Base-by-base conservation (phyloP, 2,888 invertebrate genomes). In the Coecobrya sp. region DNA sequence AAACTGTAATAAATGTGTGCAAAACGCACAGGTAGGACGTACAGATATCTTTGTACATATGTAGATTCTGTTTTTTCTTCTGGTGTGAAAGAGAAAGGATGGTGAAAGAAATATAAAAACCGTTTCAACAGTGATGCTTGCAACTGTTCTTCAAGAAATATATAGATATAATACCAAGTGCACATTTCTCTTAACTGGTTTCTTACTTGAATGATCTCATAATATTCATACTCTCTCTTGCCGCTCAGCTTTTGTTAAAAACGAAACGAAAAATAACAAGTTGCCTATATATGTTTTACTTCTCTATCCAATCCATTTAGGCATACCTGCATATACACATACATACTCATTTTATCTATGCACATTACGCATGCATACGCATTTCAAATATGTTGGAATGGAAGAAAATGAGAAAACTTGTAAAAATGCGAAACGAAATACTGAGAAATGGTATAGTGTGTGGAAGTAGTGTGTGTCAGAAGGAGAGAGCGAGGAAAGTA, bases 371-470 rank as follows among this genome's bases (percentile, higher is more conserved):
- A 27, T 76, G 59, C 76, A 73, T 86, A 49, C 49, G 27, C n/a
- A 79, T 42, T 79, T n/a, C 13, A 52, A 79, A 79, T 52, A 79
- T 79, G 73, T 70, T 82, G 73, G 22, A 82, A 82, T 81, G 70
- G 82, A 49, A 22, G 62, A 89, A 76, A 85, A 76, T 84, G 85
- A n/a, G 49, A 85, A 89, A 89, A 89, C 84, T 89, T 89, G 89
- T 89, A 89, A 62, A 84, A 88, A 88, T 89, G 81, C 81, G 81
- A 88, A 86, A 87, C 27, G 62, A 79, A 79, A 25, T 27, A 55
- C 45, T 22, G 25, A 86, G 30, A 73, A 52, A 70, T n/a, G n/a
- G 55, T 55, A n/a, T n/a, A n/a, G 19, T 42, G 22, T n/a, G 19
- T 30, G 25, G 27, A 79, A 79, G 49, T 65, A 65, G 27, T 19